A percentile compares a stretch with the other conserved stretches of the same genome.
Conservation (phyloP, 2,113 vertebrate genomes). For the Engraulis encrasicolus region DNA sequence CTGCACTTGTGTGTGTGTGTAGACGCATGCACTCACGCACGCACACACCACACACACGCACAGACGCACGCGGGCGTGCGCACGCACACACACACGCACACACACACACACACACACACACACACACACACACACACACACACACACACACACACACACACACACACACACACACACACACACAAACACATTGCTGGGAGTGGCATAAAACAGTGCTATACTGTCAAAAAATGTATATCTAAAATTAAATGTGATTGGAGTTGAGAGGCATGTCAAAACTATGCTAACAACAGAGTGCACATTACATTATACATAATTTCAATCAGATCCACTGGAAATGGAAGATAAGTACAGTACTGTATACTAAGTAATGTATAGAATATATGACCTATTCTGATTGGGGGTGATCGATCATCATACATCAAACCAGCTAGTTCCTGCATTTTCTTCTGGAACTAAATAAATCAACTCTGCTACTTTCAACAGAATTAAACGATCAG, state of each 20-base stretch:
- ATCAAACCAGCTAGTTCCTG: too few relatives aligned
- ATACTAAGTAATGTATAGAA: not conserved
- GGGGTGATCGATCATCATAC: not conserved
- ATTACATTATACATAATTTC: not conserved
- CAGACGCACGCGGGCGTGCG: too few relatives aligned
- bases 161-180: too few relatives aligned
- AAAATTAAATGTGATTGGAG: not conserved
- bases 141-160: too few relatives aligned
- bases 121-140: too few relatives aligned
- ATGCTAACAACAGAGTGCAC: not conserved
- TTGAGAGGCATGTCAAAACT: not conserved
- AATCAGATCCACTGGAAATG: not conserved
- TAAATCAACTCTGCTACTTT: not conserved
- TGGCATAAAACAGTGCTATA: too few relatives aligned
- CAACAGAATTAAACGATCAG: not conserved
- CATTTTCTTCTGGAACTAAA: too few relatives aligned
- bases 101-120: not conserved
- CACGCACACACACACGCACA: not conserved
- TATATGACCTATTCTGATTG: not conserved
- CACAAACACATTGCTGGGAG: too few relatives aligned
- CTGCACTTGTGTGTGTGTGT: not conserved
- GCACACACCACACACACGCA: too few relatives aligned
- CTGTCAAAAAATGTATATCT: not conserved
- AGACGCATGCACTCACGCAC: too few relatives aligned
- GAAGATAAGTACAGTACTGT: not conserved